A percentile compares a stretch with the other conserved stretches of the same genome.
Conservation (phyloP, 2,888 invertebrate genomes). For the Cordilura impudica region DNA sequence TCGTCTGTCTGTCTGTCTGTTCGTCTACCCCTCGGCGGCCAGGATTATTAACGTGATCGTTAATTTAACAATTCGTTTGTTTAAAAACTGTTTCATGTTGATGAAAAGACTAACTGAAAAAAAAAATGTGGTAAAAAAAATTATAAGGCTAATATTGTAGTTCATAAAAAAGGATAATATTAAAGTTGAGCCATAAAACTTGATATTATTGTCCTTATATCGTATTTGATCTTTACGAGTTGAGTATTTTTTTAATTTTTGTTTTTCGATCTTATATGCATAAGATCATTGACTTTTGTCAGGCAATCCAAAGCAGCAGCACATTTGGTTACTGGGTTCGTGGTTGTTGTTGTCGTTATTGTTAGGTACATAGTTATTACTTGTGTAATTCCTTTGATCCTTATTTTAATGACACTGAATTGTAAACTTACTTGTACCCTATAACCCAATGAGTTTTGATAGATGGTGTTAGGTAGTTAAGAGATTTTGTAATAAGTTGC, state of each 20-base stretch:
- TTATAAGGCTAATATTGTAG: too few relatives aligned
- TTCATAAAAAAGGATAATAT: conserved; percentile 17
- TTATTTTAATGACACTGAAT: neutral
- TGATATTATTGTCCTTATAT: conserved; percentile 54
- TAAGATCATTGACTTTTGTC: conserved; percentile 65
- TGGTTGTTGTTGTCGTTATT: neutral
- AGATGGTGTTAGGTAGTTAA: too few relatives aligned
- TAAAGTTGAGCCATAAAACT: conserved; percentile 36
- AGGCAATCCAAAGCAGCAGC: conserved; percentile 52
- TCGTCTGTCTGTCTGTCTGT: neutral
- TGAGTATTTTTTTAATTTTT: conserved; percentile 26
- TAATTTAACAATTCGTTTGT: conserved; percentile 39
- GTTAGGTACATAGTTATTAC: too few relatives aligned
- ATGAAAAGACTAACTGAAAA: neutral
- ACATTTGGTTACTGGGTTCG: neutral
- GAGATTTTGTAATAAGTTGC: too few relatives aligned
- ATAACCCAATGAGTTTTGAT: too few relatives aligned
- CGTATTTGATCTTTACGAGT: conserved; percentile 48
- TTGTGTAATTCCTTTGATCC: neutral
- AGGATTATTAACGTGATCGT: conserved; percentile 41
- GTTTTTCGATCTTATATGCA: conserved; percentile 26
- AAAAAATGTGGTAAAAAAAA: neutral
- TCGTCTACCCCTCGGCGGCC: neutral
- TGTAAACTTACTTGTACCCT: too few relatives aligned
- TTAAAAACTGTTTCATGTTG: neutral